phyloP scores from a whole-genome alignment of 2,888 invertebrate genomes.

The Epirrita christyi region DNA sequence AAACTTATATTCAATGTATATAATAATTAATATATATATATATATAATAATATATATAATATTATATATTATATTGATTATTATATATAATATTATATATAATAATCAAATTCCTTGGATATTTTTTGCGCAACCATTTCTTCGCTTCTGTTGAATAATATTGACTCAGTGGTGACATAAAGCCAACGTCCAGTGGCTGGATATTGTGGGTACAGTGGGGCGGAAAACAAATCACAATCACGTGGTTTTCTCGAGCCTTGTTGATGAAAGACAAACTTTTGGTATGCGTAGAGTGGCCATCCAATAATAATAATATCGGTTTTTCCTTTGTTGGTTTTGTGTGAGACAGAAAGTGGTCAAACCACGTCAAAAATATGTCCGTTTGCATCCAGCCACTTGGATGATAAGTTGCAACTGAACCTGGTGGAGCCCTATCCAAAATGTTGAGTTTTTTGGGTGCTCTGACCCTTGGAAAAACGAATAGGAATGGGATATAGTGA shows the following conservation, averaged over 20 bases:
- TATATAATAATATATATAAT: too few species aligned
- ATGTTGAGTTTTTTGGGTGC: constrained; percentile 4
- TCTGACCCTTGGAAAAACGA: constrained; percentile 10
- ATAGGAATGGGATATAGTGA: constrained; percentile 12
- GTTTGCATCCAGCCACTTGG: constrained; percentile 26
- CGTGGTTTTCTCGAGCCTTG: constrained; percentile 10
- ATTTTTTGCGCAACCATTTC: constrained; percentile 15
- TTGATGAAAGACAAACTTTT: constrained; percentile 11
- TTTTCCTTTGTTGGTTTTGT: constrained; percentile 13
- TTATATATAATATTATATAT: too few species aligned
- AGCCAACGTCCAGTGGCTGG: constrained; percentile 16
- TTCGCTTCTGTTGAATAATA: constrained; percentile 12
- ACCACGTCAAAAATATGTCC: constrained; percentile 19
- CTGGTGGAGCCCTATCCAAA: constrained; percentile 9
- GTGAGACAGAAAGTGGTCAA: constrained; percentile 8
- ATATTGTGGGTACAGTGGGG: constrained; percentile 8
- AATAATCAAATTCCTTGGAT: too few species aligned
- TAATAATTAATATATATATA: too few species aligned
- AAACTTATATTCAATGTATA: too few species aligned
- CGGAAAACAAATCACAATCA: constrained; percentile 7
- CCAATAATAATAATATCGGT: constrained; percentile 13
- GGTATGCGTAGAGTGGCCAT: constrained; percentile 15
- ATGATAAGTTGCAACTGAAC: constrained; percentile 16
- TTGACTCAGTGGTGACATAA: constrained; percentile 12
- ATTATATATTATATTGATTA: too few species aligned